Percentiles rank a stretch among this genome's conserved stretches.
Conservation (phyloP, 1,140 invertebrate species). For the Plectrocnemia conspersa region DNA sequence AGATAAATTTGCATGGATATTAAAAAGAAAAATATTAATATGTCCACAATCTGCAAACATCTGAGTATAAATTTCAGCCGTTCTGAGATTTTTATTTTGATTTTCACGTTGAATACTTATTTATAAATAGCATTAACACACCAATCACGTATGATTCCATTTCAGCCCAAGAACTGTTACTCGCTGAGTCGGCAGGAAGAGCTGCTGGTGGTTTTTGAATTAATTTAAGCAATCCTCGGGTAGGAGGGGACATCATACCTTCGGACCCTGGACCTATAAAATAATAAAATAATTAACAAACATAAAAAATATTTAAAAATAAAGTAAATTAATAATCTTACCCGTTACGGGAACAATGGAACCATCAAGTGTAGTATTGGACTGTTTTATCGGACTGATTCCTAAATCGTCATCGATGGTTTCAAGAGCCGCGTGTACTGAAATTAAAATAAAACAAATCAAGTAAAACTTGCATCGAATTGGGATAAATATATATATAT, state of each 20-base stretch:
- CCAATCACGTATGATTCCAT: constrained; percentile 85
- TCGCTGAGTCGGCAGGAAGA: constrained; percentile 42
- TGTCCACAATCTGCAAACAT: too few relatives aligned
- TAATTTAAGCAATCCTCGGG: constrained; percentile 35
- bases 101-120: too few relatives aligned
- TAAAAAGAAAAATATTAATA: too few relatives aligned
- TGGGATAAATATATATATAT: not conserved
- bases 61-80: too few relatives aligned
- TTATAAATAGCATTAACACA: constrained; percentile 38
- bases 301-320: too few relatives aligned
- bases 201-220: constrained; percentile 19
- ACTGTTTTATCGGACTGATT: constrained; percentile 11
- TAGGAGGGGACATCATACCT: constrained; percentile 43
- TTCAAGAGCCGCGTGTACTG: not conserved
- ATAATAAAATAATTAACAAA: not conserved
- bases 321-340: too few relatives aligned
- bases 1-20: too few relatives aligned
- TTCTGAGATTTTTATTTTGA: too few relatives aligned
- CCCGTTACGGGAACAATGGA: constrained; percentile 10
- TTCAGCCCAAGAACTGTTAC: constrained; percentile 86
- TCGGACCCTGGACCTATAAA: constrained; percentile 27
- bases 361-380: not conserved
- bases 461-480: not conserved
- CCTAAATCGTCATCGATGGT: constrained; percentile 27
- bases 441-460: not conserved